Conservation (phyloP, 2,888 invertebrate species). For the Acanthosepion lycidas region DNA sequence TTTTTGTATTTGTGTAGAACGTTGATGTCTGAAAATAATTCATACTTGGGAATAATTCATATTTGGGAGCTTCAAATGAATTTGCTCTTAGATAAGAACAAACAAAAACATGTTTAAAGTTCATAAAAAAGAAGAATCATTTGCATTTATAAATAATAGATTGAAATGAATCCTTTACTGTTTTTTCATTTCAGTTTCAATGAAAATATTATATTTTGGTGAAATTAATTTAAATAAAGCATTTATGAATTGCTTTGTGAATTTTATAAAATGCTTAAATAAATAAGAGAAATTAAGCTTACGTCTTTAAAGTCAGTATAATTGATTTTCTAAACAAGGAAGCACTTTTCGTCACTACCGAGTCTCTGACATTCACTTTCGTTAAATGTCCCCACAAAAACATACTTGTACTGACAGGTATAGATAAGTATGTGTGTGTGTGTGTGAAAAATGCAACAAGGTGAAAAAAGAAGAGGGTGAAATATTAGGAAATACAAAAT, state of each 20-base stretch:
- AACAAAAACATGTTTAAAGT: too few species aligned
- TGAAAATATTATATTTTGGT: not conserved
- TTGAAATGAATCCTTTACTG: not conserved
- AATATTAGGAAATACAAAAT: not conserved
- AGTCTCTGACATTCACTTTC: too few species aligned
- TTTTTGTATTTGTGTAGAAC: too few species aligned
- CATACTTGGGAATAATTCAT: too few species aligned
- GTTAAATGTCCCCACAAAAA: too few species aligned
- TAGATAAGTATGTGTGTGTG: not conserved
- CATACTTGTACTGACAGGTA: too few species aligned
- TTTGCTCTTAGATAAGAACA: too few species aligned
- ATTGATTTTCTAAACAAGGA: not conserved
- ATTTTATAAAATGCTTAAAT: not conserved
- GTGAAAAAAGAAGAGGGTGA: not conserved
- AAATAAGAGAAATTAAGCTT: not conserved
- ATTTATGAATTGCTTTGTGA: not conserved
- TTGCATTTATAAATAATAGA: not conserved
- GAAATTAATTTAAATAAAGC: not conserved
- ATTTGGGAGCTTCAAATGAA: too few species aligned
- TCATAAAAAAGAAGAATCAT: too few species aligned
- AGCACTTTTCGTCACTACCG: too few species aligned
- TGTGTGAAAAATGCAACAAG: not conserved
- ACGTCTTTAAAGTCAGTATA: not conserved
- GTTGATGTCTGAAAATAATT: too few species aligned
- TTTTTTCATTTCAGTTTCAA: not conserved